phyloP scores from a whole-genome alignment of 2,888 invertebrate genomes.

The Philereme transversata region DNA sequence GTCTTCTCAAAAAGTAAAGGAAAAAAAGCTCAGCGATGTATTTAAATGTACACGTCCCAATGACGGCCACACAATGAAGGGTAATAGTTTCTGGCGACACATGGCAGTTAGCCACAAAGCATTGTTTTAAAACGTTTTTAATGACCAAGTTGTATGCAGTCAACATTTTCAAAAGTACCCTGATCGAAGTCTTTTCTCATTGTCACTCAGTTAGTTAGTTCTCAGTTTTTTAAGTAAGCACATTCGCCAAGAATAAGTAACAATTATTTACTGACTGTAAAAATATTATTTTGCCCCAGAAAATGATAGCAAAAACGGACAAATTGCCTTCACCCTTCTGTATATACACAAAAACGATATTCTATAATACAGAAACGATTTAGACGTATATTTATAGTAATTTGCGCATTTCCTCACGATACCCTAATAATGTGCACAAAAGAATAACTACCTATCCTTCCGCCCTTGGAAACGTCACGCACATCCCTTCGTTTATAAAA shows the following conservation, averaged over 20 bases:
- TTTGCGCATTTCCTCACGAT: constrained; percentile 72
- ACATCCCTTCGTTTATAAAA: constrained; percentile 68
- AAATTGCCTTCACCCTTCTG: constrained; percentile 14
- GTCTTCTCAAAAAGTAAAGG: constrained; percentile 29
- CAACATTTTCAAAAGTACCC: no score
- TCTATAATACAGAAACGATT: constrained; percentile 44
- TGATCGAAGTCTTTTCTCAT: no score
- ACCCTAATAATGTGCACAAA: constrained; percentile 70
- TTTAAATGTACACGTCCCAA: constrained; percentile 69
- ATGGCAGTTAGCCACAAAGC: constrained; percentile 51
- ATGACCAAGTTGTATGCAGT: no score
- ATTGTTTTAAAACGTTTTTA: constrained; percentile 41
- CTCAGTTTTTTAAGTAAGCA: no score
- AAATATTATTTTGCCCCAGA: not conserved
- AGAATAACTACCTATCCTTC: constrained; percentile 76
- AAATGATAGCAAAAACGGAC: constrained; percentile 10
- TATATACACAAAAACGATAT: constrained; percentile 26
- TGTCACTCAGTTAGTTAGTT: no score
- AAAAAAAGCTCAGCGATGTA: constrained; percentile 56
- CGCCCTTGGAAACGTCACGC: constrained; percentile 78
- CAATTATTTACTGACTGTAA: no score
- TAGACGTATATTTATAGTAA: constrained; percentile 54
- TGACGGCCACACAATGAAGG: constrained; percentile 63
- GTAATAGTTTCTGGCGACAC: constrained; percentile 72
- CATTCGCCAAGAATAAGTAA: no score